Conservation (phyloP, 2,113 vertebrate species). For the Eulemur rufifrons region DNA sequence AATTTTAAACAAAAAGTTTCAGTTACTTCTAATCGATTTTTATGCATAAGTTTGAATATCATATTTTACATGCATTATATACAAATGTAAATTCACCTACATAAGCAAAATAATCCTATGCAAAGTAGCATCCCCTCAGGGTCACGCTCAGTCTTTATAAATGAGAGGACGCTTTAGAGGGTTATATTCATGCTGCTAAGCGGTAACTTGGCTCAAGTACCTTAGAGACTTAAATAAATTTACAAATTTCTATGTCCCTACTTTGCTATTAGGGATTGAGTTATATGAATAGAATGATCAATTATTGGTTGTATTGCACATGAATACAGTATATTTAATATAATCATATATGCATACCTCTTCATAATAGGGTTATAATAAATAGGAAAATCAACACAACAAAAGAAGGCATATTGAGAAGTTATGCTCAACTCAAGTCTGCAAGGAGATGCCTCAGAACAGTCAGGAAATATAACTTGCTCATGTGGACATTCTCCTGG, state of each 20-base stretch:
- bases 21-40: neutral
- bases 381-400: neutral
- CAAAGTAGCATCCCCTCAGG: neutral
- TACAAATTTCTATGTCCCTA: neutral
- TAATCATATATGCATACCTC: neutral
- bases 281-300: neutral
- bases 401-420: neutral
- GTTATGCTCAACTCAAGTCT: neutral
- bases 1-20: conserved; percentile 21
- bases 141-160: neutral
- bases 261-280: neutral
- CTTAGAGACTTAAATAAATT: neutral
- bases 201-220: neutral
- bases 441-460: neutral
- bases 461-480: neutral
- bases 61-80: neutral
- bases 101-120: neutral
- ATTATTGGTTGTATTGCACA: neutral
- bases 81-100: neutral
- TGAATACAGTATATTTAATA: neutral
- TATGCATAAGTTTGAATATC: neutral
- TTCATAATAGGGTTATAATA: neutral
- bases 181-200: neutral
- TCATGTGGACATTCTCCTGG: neutral
- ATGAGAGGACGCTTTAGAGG: neutral